Conservation (phyloP, 2,888 invertebrate genomes). For the Xestobium rufovillosum region DNA sequence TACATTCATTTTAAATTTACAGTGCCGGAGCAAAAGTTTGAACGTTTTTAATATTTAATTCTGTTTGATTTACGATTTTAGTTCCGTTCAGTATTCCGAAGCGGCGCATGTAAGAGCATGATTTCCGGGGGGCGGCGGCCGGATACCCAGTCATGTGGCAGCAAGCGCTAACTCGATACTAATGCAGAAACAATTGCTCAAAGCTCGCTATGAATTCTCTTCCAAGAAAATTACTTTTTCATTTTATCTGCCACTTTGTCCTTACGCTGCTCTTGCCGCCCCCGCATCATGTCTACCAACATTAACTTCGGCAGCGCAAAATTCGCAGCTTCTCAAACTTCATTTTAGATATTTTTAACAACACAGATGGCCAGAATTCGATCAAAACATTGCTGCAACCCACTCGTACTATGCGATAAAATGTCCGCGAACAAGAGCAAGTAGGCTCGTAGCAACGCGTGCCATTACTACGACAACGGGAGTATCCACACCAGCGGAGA, state of each 20-base stretch:
- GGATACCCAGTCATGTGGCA: constrained; percentile 35
- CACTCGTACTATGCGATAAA: too few species aligned
- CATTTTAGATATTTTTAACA: too few species aligned
- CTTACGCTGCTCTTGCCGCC: too few species aligned
- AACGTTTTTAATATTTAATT: constrained; percentile 47
- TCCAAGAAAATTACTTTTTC: constrained; percentile 44
- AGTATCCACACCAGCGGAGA: too few species aligned
- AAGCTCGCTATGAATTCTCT: constrained; percentile 43
- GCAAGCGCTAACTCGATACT: constrained; percentile 42
- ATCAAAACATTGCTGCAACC: too few species aligned
- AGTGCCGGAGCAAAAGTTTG: constrained; percentile 41
- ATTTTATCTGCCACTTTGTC: constrained; percentile 38
- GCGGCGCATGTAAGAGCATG: constrained; percentile 18
- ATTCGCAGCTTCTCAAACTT: too few species aligned
- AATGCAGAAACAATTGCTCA: constrained; percentile 42
- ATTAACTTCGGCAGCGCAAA: too few species aligned
- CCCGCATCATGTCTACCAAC: too few species aligned
- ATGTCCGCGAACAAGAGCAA: too few species aligned
- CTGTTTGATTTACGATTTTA: constrained; percentile 46
- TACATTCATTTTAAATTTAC: constrained; percentile 47
- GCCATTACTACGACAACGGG: too few species aligned
- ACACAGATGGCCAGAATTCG: too few species aligned
- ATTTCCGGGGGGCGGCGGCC: constrained; percentile 22
- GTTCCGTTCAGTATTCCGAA: constrained; percentile 34
- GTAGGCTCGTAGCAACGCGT: too few species aligned